Evolutionary conservation across 2,888 invertebrate species (phyloP).

Genomic region (Diadromus collaris): DNA sequence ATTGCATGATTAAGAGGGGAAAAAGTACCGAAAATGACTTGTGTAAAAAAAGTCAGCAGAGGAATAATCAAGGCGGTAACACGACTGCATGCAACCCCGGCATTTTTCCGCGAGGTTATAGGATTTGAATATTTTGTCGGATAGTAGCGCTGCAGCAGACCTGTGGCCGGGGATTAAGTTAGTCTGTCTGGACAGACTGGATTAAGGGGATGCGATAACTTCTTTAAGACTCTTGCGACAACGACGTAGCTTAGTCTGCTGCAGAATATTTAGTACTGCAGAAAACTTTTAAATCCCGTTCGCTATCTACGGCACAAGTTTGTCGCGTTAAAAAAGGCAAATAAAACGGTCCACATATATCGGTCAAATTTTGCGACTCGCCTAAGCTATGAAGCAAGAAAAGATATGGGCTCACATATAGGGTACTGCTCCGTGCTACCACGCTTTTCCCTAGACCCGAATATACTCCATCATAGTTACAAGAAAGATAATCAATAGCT

Average conservation of each 20-base stretch:
- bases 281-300: slow-evolving; percentile 3
- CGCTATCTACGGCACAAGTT: not conserved
- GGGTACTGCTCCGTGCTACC: not conserved
- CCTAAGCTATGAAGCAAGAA: not conserved
- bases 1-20: not conserved
- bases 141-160: slow-evolving; percentile 33
- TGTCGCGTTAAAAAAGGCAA: not conserved
- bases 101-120: slow-evolving; percentile 8
- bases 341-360: not conserved
- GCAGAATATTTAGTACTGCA: not conserved
- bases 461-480: not conserved
- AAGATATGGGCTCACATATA: not conserved
- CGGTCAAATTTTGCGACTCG: not conserved
- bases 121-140: slow-evolving; percentile 43
- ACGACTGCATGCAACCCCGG: not conserved
- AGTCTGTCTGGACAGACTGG: slow-evolving; percentile 42
- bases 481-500: not conserved
- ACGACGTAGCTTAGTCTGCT: not conserved
- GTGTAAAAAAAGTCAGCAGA: not conserved
- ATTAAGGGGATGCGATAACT: slow-evolving; percentile 45
- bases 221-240: slow-evolving; percentile 30
- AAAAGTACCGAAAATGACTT: not conserved
- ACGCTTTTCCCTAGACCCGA: not conserved
- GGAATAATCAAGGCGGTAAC: slow-evolving; percentile 2
- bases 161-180: slow-evolving; percentile 30